Evolutionary conservation across 2,797 vertebrate genomes (phyloP), one percentile per base, ranked within the genome.

Genomic region (Microtus obscurus): DNA sequence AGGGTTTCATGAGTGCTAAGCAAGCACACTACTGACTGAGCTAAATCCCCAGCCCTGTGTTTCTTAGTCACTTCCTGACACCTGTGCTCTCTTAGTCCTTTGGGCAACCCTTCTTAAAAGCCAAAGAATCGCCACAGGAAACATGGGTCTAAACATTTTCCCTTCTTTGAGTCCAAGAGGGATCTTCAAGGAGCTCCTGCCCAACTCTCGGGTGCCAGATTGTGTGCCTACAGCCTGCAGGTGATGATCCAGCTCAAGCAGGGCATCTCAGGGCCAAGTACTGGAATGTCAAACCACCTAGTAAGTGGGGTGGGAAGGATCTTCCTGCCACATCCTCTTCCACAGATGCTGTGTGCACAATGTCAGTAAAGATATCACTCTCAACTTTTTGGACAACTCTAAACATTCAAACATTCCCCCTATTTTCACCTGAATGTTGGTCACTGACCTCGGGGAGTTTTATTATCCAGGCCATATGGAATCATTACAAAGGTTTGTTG

Each of bases 391-490:
- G 77, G 77, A 93, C 40, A 87, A 73, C 53, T 87, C 45, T 92
- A 80, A 95, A 88, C 59, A 45, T 48, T 71, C 56, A 48, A 82
- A 80, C 65, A 93, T 63, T 89, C 91, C 77, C 90, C 71, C 77
- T 43, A 80, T 10, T 43, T 13, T 90, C 16, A 73, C 43, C 17
- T 29, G 69, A 93, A 56, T 91, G 87, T 92, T 67, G n/a, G 56
- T 89, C 89, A 79, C 59, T 31, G 34, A 90, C 29, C 56, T 43
- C 43, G 19, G 59, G 79, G 31, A 77, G 94, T 45, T 85, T 53
- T 27, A 61, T 21, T 87, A 79, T 91, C 37, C 63, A 83, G 67
- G 61, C 25, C 53, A 77, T 74, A 95, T 1, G 21, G 31, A 93
- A 61, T 12, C 73, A 19, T 9, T 63, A 63, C 37, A 63, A 37